Conservation (phyloP, 2,113 vertebrate genomes). For the Gymnogyps californianus region DNA sequence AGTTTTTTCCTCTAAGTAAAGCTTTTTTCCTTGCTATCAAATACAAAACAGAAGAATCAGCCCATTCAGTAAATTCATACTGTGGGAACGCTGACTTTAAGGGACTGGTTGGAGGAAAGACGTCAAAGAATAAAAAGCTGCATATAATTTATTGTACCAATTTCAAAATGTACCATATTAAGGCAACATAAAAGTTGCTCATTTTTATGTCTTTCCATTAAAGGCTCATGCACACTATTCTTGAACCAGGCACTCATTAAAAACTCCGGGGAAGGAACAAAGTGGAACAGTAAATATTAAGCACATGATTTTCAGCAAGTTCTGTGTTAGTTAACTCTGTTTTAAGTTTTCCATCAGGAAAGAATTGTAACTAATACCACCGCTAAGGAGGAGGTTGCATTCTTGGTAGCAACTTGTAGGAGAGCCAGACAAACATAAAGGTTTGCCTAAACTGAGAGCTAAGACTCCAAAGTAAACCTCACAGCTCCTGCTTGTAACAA, state of each 20-base stretch:
- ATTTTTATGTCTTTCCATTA: conserved; percentile 34
- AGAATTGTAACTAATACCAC: neutral
- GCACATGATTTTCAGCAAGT: conserved; percentile 35
- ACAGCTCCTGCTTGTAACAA: neutral
- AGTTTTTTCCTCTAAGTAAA: neutral
- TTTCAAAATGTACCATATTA: conserved; percentile 33
- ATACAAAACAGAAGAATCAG: conserved; percentile 32
- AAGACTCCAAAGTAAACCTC: neutral
- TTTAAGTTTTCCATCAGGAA: conserved; percentile 17
- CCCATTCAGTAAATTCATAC: conserved; percentile 24
- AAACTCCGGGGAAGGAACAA: conserved; percentile 37
- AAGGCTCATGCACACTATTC: conserved; percentile 7
- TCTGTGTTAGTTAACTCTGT: neutral
- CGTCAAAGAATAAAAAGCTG: conserved; percentile 45
- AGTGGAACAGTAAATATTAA: conserved; percentile 31
- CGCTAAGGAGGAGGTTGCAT: neutral
- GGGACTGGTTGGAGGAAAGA: conserved; percentile 5
- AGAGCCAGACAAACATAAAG: neutral
- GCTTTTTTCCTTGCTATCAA: neutral
- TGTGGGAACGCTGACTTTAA: conserved; percentile 28
- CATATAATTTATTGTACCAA: conserved; percentile 49
- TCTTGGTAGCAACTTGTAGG: neutral
- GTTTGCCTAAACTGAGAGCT: neutral
- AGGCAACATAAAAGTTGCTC: conserved; percentile 34
- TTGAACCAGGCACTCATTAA: conserved; percentile 5